Percentiles rank a stretch among this genome's conserved stretches.
Evolutionary conservation across 2,888 invertebrate species (phyloP).

Genomic region (Unio delphinus): DNA sequence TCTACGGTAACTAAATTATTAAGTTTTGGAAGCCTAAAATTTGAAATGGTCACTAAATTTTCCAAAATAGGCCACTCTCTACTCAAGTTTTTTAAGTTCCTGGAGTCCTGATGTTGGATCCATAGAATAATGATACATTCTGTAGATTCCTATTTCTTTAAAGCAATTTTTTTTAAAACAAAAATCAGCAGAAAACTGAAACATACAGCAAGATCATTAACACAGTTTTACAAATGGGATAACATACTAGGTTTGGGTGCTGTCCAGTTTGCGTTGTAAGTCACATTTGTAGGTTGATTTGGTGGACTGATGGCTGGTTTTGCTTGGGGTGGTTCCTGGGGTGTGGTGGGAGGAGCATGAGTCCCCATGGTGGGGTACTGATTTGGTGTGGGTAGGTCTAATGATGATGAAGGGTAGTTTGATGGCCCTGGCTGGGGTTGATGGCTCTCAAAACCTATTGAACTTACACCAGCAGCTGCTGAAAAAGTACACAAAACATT

Average conservation of each 20-base stretch:
- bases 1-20: too few species aligned
- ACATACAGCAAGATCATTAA: too few species aligned
- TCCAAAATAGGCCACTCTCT: too few species aligned
- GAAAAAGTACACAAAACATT: neutral
- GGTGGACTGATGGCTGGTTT: slow-evolving; percentile 23
- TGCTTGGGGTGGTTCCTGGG: slow-evolving; percentile 34
- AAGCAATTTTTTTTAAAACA: too few species aligned
- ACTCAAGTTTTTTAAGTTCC: too few species aligned
- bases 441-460: slow-evolving; percentile 27
- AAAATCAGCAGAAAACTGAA: too few species aligned
- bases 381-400: slow-evolving; percentile 8
- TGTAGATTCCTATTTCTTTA: too few species aligned
- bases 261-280: slow-evolving; percentile 40
- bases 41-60: too few species aligned
- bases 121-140: too few species aligned
- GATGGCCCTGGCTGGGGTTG: slow-evolving; percentile 14
- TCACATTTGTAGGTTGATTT: slow-evolving; percentile 10
- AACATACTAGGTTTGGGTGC: slow-evolving; percentile 56
- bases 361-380: slow-evolving; percentile 32
- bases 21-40: too few species aligned
- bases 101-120: too few species aligned
- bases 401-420: neutral
- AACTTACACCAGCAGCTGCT: slow-evolving; percentile 5
- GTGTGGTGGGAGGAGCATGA: slow-evolving; percentile 51
- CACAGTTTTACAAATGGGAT: neutral